These are phyloP conservation scores for Rhagonycha fulva DNA, from an alignment of 2,888 invertebrate genomes.

Conservation along the genomic window DNA sequence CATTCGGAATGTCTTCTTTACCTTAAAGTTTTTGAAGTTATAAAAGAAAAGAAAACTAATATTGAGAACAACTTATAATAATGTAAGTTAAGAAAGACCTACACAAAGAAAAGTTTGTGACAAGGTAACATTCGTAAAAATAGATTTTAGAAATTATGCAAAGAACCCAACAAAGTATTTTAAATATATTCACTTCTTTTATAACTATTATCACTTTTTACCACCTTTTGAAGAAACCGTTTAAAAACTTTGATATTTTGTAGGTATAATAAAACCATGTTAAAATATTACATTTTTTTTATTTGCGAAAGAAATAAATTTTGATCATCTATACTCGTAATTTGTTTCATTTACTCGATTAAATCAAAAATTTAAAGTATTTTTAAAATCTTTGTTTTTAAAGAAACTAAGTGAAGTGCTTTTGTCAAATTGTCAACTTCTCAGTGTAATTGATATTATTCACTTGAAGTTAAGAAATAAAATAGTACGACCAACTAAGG, in stretches of 20 bases:
- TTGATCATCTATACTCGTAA: background rate
- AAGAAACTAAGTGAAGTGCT: background rate
- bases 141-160: background rate
- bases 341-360: background rate
- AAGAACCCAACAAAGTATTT: background rate
- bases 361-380: background rate
- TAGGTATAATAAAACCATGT: background rate
- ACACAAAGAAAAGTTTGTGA: background rate
- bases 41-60: background rate
- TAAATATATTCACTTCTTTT: background rate
- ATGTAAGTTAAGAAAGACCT: background rate
- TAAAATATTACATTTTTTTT: background rate
- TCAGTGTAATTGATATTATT: background rate
- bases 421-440: background rate
- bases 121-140: background rate
- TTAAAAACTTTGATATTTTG: background rate
- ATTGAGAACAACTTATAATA: background rate
- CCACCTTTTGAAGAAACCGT: background rate
- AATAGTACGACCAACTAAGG: background rate
- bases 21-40: background rate
- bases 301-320: background rate
- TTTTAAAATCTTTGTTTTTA: background rate
- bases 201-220: background rate
- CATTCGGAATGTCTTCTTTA: background rate
- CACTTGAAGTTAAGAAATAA: background rate